Evolutionary conservation across 2,888 invertebrate genomes (phyloP), one percentile per base, ranked within the genome.

Genomic region (Cynaeus angustus): DNA sequence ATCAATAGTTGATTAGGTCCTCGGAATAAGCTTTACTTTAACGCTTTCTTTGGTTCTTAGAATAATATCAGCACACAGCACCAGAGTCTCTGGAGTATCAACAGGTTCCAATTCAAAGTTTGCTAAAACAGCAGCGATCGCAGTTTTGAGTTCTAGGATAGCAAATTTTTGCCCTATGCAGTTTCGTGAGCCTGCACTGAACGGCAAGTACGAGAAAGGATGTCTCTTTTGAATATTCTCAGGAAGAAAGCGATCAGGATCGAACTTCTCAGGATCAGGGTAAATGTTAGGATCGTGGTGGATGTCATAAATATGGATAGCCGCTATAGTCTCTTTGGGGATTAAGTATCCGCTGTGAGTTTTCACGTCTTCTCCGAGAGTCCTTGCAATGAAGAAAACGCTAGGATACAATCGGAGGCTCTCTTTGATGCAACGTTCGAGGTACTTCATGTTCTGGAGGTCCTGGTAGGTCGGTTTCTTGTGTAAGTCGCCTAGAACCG

Each of bases 131-230:
- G 86, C 86, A 13, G 88, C 87, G 12, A 92, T 77, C 0, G 89
- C 79, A 68, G 88, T 86, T 80, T 88, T 88, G n/a, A 91, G 87
- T 81, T 92, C 92, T 41, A 90, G 79, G 82, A 90, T 87, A 0
- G 91, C 91, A 78, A 90, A 92, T 73, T 89, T 88, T 82, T 91
- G 89, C n/a, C 92, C 91, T 73, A 91, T 91, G 75, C 91, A 92
- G 81, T 91, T 91, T 16, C 91, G 86, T 0, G 89, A 88, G 1
- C 91, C 91, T 0, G 90, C 91, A 78, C 91, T 91, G 71, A 92
- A 92, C 0, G 91, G 91, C 64, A 91, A 86, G 77, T 88, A 92
- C 0, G 89, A 86, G 73, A 87, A 92, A 0, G 90, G 89, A 83
- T 92, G 91, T 33, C 91, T 84, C 14, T 83, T 81, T 0, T 78